A percentile compares a stretch with the other conserved stretches of the same genome.
Evolutionary conservation across 2,888 invertebrate species (phyloP).

Genomic region (Dolomedes plantarius): DNA sequence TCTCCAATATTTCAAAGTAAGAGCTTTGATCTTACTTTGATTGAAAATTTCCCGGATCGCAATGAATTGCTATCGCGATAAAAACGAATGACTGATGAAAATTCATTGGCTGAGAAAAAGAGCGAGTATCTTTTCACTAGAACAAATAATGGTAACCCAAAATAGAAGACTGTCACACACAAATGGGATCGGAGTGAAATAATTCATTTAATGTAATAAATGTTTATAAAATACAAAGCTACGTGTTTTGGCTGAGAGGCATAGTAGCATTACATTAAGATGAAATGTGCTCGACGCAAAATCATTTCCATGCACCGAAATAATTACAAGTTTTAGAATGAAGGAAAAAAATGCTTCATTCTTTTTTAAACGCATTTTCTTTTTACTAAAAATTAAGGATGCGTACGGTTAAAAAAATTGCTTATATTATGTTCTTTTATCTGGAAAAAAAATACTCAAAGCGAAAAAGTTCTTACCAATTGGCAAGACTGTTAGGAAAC

Average conservation of each 20-base stretch:
- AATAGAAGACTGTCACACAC: not conserved
- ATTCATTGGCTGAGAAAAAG: not conserved
- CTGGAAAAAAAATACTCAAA: too few species aligned
- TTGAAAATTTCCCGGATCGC: not conserved
- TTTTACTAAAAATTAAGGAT: too few species aligned
- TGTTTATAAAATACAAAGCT: not conserved
- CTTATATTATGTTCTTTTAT: too few species aligned
- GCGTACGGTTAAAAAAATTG: too few species aligned
- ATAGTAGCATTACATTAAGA: not conserved
- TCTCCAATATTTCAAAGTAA: not conserved
- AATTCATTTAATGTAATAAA: not conserved
- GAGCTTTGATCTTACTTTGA: not conserved
- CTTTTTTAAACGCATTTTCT: too few species aligned
- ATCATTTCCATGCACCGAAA: too few species aligned
- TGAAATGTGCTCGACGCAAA: too few species aligned
- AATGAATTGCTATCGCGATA: not conserved
- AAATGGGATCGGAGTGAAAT: not conserved
- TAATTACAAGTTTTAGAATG: too few species aligned
- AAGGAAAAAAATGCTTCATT: too few species aligned
- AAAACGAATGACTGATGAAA: conserved; percentile 6
- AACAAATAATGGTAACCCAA: not conserved
- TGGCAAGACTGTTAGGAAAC: not conserved
- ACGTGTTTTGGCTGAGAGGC: not conserved
- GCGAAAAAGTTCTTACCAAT: not conserved
- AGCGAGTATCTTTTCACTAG: not conserved